Percentiles rank a stretch among this genome's conserved stretches.
Conservation (phyloP, 2,797 vertebrate genomes). For the Phoxinus dragarum region DNA sequence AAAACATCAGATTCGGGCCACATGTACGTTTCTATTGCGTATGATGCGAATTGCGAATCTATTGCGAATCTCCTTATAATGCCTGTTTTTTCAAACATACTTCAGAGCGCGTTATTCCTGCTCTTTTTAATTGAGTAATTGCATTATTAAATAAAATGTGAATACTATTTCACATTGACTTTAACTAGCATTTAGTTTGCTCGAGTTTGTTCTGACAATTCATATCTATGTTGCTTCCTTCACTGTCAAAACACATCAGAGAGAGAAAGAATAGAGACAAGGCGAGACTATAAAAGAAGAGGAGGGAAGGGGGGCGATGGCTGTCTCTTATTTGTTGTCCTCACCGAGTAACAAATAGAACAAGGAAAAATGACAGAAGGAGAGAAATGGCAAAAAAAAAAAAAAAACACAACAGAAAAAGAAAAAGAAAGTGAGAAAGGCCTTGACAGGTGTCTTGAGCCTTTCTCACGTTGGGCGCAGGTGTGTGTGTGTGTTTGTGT, state of each 20-base stretch:
- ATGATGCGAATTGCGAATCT: too few species aligned
- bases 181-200: constrained; percentile 28
- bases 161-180: not conserved
- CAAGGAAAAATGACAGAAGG: constrained; percentile 38
- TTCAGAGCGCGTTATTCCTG: not conserved
- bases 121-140: not conserved
- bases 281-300: constrained; percentile 63
- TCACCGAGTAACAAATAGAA: constrained; percentile 35
- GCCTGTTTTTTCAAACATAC: not conserved
- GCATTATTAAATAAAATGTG: not conserved
- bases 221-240: constrained; percentile 36
- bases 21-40: too few species aligned
- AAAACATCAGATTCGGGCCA: too few species aligned
- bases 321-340: constrained; percentile 54
- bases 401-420: constrained; percentile 13
- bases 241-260: constrained; percentile 47
- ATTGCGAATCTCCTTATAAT: not conserved
- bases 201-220: constrained; percentile 24
- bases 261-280: constrained; percentile 41
- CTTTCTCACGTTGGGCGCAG: constrained; percentile 50
- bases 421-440: constrained; percentile 35
- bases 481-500: constrained; percentile 30
- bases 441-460: constrained; percentile 54
- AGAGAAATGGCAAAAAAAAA: constrained; percentile 37
- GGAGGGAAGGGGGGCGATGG: constrained; percentile 49